These are phyloP conservation scores for Phalacrocorax carbo DNA, from an alignment of 2,113 vertebrate genomes.

Conservation along the genomic window DNA sequence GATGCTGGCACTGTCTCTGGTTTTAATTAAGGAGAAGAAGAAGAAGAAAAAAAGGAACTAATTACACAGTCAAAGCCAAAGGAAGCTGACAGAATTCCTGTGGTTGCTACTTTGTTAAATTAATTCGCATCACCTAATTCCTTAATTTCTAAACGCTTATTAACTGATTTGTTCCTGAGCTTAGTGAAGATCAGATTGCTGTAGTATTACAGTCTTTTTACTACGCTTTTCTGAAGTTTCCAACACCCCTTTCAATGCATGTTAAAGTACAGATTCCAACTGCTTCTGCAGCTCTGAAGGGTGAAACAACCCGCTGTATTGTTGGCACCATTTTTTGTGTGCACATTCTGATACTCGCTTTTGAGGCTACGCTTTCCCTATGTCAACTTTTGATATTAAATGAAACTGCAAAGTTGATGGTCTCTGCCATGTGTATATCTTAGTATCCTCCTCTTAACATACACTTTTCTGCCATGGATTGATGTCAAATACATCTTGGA, in stretches of 20 bases:
- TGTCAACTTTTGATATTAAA: not conserved
- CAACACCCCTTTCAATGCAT: not conserved
- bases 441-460: not conserved
- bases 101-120: constrained; percentile 66
- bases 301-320: not conserved
- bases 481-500: not conserved
- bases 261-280: not conserved
- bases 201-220: not conserved
- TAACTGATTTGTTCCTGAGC: constrained; percentile 22
- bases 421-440: not conserved
- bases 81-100: constrained; percentile 68
- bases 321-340: accelerated
- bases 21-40: constrained; percentile 52
- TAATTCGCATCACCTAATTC: constrained; percentile 54
- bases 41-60: not conserved
- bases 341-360: not conserved
- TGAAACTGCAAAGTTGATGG: not conserved
- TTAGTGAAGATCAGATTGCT: not conserved
- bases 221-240: constrained; percentile 3
- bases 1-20: constrained; percentile 56
- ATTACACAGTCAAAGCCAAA: constrained; percentile 47
- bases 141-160: constrained; percentile 64
- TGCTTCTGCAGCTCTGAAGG: not conserved
- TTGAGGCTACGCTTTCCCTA: not conserved
- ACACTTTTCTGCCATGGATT: not conserved